A percentile compares a stretch with the other conserved stretches of the same genome.
Evolutionary conservation across 2,797 vertebrate species (phyloP).

Genomic region (Gymnothorax reevesii): DNA sequence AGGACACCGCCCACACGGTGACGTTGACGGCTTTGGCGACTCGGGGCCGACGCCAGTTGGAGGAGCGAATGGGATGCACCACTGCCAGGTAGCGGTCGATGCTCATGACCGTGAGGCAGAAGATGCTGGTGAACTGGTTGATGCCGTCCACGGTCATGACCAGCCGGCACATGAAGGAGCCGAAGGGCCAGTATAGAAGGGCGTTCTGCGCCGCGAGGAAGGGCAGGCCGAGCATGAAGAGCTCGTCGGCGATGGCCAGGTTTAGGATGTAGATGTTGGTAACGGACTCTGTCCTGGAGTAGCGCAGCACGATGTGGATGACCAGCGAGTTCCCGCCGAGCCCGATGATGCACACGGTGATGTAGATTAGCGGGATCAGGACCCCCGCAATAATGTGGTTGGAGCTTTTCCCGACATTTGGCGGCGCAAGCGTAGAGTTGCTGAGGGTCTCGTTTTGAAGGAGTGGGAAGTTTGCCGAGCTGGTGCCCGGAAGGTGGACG

Average conservation of each 20-base stretch:
- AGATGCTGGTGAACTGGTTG: conserved; percentile 96
- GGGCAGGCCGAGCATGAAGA: conserved; percentile 92
- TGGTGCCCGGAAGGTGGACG: conserved; percentile 46
- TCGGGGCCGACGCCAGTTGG: conserved; percentile 83
- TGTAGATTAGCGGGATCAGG: conserved; percentile 80
- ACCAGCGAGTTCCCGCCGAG: conserved; percentile 88
- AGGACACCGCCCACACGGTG: conserved; percentile 84
- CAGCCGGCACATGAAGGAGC: conserved; percentile 84
- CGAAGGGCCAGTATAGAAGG: conserved; percentile 92
- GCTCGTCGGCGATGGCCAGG: conserved; percentile 88
- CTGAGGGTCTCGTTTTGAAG: conserved; percentile 39
- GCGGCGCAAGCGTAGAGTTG: conserved; percentile 56
- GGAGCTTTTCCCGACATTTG: conserved; percentile 24
- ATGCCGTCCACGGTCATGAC: conserved; percentile 92
- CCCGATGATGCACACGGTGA: conserved; percentile 82
- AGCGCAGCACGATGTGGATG: conserved; percentile 88
- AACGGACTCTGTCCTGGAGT: conserved; percentile 88
- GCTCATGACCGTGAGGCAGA: conserved; percentile 93
- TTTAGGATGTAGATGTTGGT: conserved; percentile 97
- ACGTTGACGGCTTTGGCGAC: conserved; percentile 85
- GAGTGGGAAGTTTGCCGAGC: conserved; percentile 29
- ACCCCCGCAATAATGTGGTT: conserved; percentile 63
- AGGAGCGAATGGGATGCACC: conserved; percentile 87
- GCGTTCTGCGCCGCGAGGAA: conserved; percentile 91
- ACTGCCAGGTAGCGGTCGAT: conserved; percentile 93